Base-by-base conservation (phyloP, 2,888 invertebrate species). In the Diloba caeruleocephala region DNA sequence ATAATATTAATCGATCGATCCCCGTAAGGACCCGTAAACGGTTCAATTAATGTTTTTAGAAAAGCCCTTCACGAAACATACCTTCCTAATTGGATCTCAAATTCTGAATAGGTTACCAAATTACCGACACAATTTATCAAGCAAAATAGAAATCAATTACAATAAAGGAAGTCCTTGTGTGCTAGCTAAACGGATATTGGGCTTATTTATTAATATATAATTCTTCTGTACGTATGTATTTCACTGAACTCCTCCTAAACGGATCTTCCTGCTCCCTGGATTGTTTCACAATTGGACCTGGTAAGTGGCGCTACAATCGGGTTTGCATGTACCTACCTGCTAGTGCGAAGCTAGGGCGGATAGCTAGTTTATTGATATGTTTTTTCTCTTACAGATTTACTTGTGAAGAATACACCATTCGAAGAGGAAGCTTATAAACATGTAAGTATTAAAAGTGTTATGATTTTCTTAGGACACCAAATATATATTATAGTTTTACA, bases 61-160 rank as follows among this genome's bases (percentile, higher is more conserved):
- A 63, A 69, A 55, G 41, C 51, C 39, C 50, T 53, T 62, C 38
- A 51, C 31, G 13, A 13, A 43, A 38, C 42, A 62, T 60, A 66
- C 60, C 39, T 60, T 51, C 44, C 57, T 76, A 77, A 79, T 76
- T 76, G 76, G 73, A 71, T 60, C 63, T 52, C 51, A 46, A 69
- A 69, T 54, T 70, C 49, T 62, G 65, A 77, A 68, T 68, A 63
- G 64, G 58, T 68, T 61, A 63, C 60, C 68, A 71, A 74, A 70
- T 76, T 73, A 76, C 68, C 61, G 45, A 50, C 62, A 68, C 55
- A 68, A 62, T 73, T 74, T 76, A 56, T 61, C 50, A 65, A 60
- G 71, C 64, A 63, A 68, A 69, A 76, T 63, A 63, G 48, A 64
- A 67, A 62, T 68, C 45, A 54, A 49, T 52, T 51, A 51, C 36